phyloP scores from a whole-genome alignment of 2,113 vertebrate genomes.

The Ophthalmolycus amberensis region DNA sequence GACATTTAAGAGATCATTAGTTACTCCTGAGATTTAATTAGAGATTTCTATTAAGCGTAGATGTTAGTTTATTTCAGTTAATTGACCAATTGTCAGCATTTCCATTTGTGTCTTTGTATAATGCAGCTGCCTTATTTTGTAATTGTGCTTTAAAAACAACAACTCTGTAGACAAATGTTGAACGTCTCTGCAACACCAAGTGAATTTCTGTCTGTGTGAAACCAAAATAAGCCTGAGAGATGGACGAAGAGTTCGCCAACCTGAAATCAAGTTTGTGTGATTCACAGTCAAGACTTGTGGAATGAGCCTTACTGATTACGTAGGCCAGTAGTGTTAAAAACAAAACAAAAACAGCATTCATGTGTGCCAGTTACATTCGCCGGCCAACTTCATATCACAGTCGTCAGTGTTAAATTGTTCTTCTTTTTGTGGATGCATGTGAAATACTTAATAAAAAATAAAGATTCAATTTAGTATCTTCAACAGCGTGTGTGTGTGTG shows the following conservation, averaged over 20 bases:
- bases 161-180: slow-evolving; percentile 33
- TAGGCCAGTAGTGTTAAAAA: slow-evolving; percentile 43
- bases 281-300: background rate
- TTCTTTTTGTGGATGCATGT: slow-evolving; percentile 75
- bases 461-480: slow-evolving; percentile 58
- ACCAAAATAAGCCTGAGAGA: slow-evolving; percentile 5
- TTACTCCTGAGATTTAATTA: slow-evolving; percentile 31
- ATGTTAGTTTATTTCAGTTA: slow-evolving; percentile 20
- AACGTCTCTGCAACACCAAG: slow-evolving; percentile 33
- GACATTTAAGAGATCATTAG: slow-evolving; percentile 30
- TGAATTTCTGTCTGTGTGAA: slow-evolving; percentile 44
- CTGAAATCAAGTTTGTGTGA: slow-evolving; percentile 4
- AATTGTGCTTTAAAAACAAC: slow-evolving; percentile 16
- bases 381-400: slow-evolving; percentile 44
- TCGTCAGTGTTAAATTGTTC: slow-evolving; percentile 70
- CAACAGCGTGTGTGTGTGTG: background rate
- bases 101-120: slow-evolving; percentile 33
- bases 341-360: background rate
- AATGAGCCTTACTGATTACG: slow-evolving; percentile 5
- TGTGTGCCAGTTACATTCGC: slow-evolving; percentile 20
- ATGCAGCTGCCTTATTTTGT: slow-evolving; percentile 61
- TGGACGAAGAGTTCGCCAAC: slow-evolving; percentile 10
- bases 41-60: slow-evolving; percentile 32
- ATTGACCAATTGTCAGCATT: slow-evolving; percentile 12
- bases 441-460: slow-evolving; percentile 64